These are phyloP conservation scores for Metridium senile DNA, from an alignment of 92 coral and sea anemone genomes.

Conservation along the genomic window DNA sequence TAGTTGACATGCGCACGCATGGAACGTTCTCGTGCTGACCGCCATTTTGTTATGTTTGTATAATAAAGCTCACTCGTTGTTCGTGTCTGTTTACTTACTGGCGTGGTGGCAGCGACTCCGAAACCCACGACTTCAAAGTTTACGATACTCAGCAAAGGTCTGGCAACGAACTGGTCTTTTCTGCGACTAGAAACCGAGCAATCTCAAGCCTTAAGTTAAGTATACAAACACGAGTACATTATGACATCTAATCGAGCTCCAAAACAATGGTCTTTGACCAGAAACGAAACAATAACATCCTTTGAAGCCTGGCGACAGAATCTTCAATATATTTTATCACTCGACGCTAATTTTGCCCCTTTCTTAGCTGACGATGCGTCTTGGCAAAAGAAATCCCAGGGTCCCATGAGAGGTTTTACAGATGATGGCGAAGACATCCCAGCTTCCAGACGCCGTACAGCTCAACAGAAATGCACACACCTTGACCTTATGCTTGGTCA, in stretches of 20 bases:
- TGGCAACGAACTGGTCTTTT: not conserved
- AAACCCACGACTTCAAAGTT: not conserved
- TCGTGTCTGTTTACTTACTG: constrained; percentile 6
- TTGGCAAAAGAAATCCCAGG: constrained; percentile 47
- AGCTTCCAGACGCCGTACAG: constrained; percentile 36
- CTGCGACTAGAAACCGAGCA: not conserved
- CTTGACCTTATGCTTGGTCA: constrained; percentile 65
- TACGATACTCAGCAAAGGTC: not conserved
- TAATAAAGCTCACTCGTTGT: not conserved
- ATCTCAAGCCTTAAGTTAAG: not conserved
- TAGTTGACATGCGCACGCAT: too few species aligned
- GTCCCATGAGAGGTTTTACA: constrained; percentile 45
- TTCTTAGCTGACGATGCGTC: constrained; percentile 38
- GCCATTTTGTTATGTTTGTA: too few species aligned
- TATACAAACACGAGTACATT: not conserved
- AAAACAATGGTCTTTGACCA: constrained; percentile 50
- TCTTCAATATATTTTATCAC: constrained; percentile 14
- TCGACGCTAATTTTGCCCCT: constrained; percentile 43
- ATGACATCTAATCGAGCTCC: constrained; percentile 26
- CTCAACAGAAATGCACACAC: constrained; percentile 41
- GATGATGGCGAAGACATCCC: constrained; percentile 50
- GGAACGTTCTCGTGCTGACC: too few species aligned
- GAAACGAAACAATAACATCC: constrained; percentile 39
- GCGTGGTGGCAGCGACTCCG: constrained; percentile 13
- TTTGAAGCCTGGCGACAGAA: constrained; percentile 51